A percentile compares a stretch with the other conserved stretches of the same genome.
phyloP scores from a whole-genome alignment of 2,888 invertebrate species.

The Phyllotreta striolata region DNA sequence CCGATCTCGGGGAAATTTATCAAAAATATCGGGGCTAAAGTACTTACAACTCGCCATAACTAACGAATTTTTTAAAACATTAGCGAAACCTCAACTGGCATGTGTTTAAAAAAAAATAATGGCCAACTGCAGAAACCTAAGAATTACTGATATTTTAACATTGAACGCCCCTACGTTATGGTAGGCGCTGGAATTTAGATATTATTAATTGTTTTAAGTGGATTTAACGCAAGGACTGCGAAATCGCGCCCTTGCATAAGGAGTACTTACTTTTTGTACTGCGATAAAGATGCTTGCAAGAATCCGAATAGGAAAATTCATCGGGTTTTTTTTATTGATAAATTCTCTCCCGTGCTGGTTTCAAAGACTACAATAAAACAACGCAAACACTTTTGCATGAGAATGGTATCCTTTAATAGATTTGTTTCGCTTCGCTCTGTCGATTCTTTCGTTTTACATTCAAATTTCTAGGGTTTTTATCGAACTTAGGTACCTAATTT shows the following conservation, averaged over 20 bases:
- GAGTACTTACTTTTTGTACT: conserved; percentile 8
- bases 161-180: conserved; percentile 33
- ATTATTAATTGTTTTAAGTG: conserved; percentile 16
- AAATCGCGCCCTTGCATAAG: conserved; percentile 5
- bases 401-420: conserved; percentile 8
- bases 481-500: conserved; percentile 1
- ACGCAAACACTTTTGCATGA: neutral
- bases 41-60: no score
- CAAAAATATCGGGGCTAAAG: no score
- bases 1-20: no score
- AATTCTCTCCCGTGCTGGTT: neutral
- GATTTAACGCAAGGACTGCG: neutral
- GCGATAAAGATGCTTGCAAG: neutral
- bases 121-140: conserved; percentile 34
- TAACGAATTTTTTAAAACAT: conserved; percentile 13
- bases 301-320: neutral
- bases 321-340: no score
- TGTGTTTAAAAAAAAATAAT: conserved; percentile 7
- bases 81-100: neutral
- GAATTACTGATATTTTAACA: conserved; percentile 29
- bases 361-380: conserved; percentile 9
- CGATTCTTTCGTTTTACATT: neutral
- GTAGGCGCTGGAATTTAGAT: conserved; percentile 33
- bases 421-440: neutral
- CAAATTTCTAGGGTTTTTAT: neutral